These are phyloP conservation scores for Bufo gargarizans DNA, from an alignment of 2,113 vertebrate genomes.

Conservation along the genomic window DNA sequence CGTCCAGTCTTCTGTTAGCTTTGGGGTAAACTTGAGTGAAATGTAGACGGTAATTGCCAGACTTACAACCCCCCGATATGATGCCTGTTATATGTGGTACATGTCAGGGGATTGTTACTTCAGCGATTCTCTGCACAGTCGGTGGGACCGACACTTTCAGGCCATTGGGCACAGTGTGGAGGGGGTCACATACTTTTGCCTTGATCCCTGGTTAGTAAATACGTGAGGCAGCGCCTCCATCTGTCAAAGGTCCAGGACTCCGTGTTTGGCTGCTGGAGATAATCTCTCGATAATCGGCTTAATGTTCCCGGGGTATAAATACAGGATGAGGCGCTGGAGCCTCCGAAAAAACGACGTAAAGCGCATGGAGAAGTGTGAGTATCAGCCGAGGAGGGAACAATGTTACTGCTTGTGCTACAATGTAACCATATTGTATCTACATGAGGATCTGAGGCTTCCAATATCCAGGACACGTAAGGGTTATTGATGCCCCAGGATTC, in stretches of 20 bases:
- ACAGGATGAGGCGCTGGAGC: not conserved
- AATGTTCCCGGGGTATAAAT: conserved; percentile 30
- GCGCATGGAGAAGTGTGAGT: conserved; percentile 25
- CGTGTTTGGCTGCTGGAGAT: not conserved
- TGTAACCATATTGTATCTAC: not conserved
- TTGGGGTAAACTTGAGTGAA: no score
- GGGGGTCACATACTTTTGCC: not conserved
- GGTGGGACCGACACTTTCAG: no score
- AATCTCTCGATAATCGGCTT: conserved; percentile 21
- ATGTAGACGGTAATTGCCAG: no score
- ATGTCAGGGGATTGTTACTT: no score
- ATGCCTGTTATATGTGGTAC: no score
- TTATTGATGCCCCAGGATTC: not conserved
- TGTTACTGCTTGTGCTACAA: no score
- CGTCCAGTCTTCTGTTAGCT: no score
- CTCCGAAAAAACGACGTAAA: not conserved
- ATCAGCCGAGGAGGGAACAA: not conserved
- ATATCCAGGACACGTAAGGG: not conserved
- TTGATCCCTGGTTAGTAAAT: not conserved
- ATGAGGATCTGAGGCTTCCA: not conserved
- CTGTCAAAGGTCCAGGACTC: conserved; percentile 6
- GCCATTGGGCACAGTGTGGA: no score
- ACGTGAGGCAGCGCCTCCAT: not conserved
- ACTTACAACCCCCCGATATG: no score
- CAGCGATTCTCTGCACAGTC: no score